phyloP scores from a whole-genome alignment of 2,888 invertebrate species.

The Protophormia terraenovae region DNA sequence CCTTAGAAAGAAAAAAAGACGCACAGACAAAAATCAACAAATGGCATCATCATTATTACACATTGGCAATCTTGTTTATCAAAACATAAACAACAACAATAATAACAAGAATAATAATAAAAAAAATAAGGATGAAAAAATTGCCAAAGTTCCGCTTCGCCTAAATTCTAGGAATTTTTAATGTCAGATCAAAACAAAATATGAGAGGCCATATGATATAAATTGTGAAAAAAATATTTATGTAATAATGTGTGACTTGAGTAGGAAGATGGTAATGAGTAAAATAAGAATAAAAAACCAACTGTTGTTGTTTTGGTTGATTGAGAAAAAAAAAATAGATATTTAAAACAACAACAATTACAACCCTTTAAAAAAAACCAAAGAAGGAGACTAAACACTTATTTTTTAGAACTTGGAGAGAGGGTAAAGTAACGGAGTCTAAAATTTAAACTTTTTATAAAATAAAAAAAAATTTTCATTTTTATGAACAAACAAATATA shows the following conservation, averaged over 20 bases:
- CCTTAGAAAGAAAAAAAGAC: not conserved
- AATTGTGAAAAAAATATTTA: not conserved
- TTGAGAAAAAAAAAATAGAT: not conserved
- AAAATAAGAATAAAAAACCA: slow-evolving; percentile 5
- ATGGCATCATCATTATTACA: slow-evolving; percentile 11
- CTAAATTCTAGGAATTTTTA: slow-evolving; percentile 48
- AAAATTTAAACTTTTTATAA: slow-evolving; percentile 34
- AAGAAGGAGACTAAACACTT: not conserved
- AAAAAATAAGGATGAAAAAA: too few species aligned
- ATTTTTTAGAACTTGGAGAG: too few species aligned
- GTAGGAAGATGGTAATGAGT: not conserved
- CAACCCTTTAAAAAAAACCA: slow-evolving; percentile 11
- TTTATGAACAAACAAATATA: slow-evolving; percentile 23
- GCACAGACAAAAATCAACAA: slow-evolving; percentile 9
- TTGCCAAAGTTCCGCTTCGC: slow-evolving; percentile 40
- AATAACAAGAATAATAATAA: too few species aligned
- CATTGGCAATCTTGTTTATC: not conserved
- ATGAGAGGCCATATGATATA: not conserved
- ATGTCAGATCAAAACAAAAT: slow-evolving; percentile 41
- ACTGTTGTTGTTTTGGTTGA: slow-evolving; percentile 37
- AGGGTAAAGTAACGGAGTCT: too few species aligned
- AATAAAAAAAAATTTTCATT: not conserved
- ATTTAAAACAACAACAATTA: too few species aligned
- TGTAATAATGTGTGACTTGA: not conserved
- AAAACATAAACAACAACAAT: slow-evolving; percentile 38